Conservation (phyloP, 1,140 invertebrate species). For the Tigriopus japonicus region DNA sequence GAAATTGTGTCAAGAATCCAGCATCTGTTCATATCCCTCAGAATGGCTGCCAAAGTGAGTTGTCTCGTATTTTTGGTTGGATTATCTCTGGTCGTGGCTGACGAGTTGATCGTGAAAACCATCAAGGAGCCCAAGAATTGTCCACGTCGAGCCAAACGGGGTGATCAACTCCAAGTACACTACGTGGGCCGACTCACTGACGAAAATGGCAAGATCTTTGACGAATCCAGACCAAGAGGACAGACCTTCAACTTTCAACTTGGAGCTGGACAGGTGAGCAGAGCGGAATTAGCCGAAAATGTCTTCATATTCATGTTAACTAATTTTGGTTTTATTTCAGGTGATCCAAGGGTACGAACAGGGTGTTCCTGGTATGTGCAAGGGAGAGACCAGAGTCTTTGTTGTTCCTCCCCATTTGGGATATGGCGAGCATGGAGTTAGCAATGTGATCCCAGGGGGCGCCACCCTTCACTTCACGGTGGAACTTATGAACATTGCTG, state of each 20-base stretch:
- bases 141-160: constrained; percentile 5
- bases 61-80: too few species aligned
- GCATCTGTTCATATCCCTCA: too few species aligned
- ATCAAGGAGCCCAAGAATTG: constrained; percentile 9
- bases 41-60: too few species aligned
- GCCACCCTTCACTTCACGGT: constrained; percentile 26
- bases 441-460: constrained; percentile 23
- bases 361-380: constrained; percentile 27
- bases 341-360: constrained; percentile 26
- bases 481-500: constrained; percentile 22
- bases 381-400: constrained; percentile 26
- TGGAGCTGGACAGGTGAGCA: background rate
- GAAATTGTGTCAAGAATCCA: too few species aligned
- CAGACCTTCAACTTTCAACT: background rate
- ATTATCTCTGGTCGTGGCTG: background rate
- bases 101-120: constrained; percentile 1
- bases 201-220: constrained; percentile 18
- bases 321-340: constrained; percentile 7
- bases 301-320: background rate
- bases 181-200: constrained; percentile 17
- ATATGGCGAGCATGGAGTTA: constrained; percentile 26
- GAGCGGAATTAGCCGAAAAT: background rate
- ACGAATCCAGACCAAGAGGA: constrained; percentile 3
- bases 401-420: constrained; percentile 25
- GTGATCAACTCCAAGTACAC: constrained; percentile 18